These are phyloP conservation scores for Stramonita haemastoma DNA, from an alignment of 2,888 invertebrate species.

Conservation along the genomic window DNA sequence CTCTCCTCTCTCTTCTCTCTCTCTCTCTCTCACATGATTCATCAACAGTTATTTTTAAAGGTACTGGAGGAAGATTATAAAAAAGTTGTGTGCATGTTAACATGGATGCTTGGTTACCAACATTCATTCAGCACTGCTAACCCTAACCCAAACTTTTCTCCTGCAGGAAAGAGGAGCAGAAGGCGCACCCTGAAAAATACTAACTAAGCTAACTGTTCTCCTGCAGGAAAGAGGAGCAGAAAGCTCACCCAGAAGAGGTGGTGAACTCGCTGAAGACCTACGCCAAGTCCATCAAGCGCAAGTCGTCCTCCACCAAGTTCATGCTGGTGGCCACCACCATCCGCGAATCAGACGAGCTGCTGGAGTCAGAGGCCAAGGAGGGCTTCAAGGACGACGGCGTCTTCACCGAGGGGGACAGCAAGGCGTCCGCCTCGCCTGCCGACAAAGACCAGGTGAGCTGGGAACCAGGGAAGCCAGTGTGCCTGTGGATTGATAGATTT, in stretches of 20 bases:
- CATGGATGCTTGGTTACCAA: no score
- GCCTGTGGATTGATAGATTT: no score
- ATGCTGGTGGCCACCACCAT: slow-evolving; percentile 58
- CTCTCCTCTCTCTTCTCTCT: no score
- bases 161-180: neutral
- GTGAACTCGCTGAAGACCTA: slow-evolving; percentile 94
- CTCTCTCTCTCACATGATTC: no score
- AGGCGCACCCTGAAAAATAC: neutral
- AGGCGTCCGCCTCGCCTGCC: slow-evolving; percentile 45
- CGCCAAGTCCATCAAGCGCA: slow-evolving; percentile 79
- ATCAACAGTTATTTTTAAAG: no score
- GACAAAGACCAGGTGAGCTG: neutral
- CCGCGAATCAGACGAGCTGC: slow-evolving; percentile 62
- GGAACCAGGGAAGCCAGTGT: neutral
- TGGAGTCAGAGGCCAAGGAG: slow-evolving; percentile 50
- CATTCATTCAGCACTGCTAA: no score
- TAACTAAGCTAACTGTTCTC: neutral
- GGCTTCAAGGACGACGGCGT: slow-evolving; percentile 14
- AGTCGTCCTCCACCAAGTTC: slow-evolving; percentile 53
- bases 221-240: slow-evolving; percentile 84
- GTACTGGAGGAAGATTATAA: no score
- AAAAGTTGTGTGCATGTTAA: no score
- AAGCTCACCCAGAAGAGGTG: slow-evolving; percentile 92
- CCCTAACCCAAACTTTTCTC: no score
- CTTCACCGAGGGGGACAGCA: slow-evolving; percentile 2